A percentile compares a stretch with the other conserved stretches of the same genome.
These are phyloP conservation scores for Luperina nickerlii DNA, from an alignment of 2,888 invertebrate species.

Conservation along the genomic window DNA sequence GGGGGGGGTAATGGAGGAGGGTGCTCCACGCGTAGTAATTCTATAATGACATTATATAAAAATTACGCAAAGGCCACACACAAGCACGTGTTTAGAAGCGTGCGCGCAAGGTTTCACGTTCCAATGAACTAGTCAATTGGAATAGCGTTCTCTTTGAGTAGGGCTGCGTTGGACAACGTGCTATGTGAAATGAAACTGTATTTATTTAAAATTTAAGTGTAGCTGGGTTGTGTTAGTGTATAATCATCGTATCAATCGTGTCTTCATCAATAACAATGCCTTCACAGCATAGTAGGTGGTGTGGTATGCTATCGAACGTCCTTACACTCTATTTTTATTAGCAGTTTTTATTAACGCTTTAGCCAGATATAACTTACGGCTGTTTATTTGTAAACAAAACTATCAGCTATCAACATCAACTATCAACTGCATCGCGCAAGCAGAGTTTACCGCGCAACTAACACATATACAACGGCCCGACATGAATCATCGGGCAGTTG, in stretches of 20 bases:
- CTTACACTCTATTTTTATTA: background rate
- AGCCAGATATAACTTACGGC: background rate
- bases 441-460: too few species aligned
- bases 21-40: slow-evolving; percentile 11
- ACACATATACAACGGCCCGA: too few species aligned
- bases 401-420: background rate
- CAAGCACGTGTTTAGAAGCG: slow-evolving; percentile 51
- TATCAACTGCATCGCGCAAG: too few species aligned
- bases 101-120: slow-evolving; percentile 52
- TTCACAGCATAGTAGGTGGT: background rate
- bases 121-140: slow-evolving; percentile 53
- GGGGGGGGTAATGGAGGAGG: background rate
- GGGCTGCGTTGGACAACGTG: slow-evolving; percentile 18
- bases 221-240: background rate
- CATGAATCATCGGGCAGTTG: too few species aligned
- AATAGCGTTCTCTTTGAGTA: slow-evolving; percentile 31
- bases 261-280: background rate
- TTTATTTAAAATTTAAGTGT: background rate
- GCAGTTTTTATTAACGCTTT: background rate
- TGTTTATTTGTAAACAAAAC: background rate
- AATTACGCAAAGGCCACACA: slow-evolving; percentile 53
- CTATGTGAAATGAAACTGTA: background rate
- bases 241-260: background rate
- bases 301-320: background rate
- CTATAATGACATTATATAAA: slow-evolving; percentile 56